phyloP scores from a whole-genome alignment of 2,113 vertebrate genomes.

The Macrotus californicus region DNA sequence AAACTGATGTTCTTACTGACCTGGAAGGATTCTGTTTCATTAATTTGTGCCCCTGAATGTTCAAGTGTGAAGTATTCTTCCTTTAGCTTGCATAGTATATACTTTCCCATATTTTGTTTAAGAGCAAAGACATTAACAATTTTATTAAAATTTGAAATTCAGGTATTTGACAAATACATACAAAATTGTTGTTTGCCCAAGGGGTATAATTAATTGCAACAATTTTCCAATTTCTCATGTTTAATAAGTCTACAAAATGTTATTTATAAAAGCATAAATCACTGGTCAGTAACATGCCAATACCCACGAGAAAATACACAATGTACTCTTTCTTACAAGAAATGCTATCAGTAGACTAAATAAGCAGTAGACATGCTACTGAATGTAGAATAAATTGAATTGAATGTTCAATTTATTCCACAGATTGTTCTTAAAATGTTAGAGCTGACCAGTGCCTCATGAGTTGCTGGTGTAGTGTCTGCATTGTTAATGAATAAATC shows the following conservation, averaged over 20 bases:
- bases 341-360: neutral
- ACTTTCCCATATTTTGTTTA: neutral
- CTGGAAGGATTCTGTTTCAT: neutral
- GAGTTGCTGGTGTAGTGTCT: neutral
- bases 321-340: neutral
- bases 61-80: neutral
- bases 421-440: neutral
- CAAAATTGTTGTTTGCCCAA: neutral
- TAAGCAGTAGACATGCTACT: neutral
- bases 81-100: neutral
- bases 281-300: neutral
- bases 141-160: conserved; percentile 38
- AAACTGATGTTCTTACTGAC: conserved; percentile 14
- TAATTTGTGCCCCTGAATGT: neutral
- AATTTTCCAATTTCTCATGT: conserved; percentile 28
- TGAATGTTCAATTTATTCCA: neutral
- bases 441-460: neutral
- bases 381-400: too few species aligned
- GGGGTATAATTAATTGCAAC: conserved; percentile 36
- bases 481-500: neutral
- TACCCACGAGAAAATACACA: neutral
- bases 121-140: neutral
- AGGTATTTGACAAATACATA: neutral
- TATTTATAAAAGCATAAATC: conserved; percentile 25
- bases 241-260: conserved; percentile 21